Percentiles rank a stretch among this genome's conserved stretches.
phyloP scores from a whole-genome alignment of 2,888 invertebrate genomes.

The Leuctra nigra region DNA sequence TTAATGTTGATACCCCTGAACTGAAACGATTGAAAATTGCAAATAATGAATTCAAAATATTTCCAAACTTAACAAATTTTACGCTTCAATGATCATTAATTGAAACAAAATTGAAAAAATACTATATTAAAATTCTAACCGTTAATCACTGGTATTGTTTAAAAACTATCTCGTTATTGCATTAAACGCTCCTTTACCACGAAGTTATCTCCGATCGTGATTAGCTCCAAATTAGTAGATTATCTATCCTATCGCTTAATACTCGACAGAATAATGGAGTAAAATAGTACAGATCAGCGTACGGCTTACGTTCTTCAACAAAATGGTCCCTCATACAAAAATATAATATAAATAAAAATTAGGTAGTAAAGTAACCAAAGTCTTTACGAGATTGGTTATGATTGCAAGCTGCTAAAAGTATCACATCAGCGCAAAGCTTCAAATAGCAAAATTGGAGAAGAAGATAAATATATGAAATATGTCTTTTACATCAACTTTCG shows the following conservation, averaged over 20 bases:
- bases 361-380: no score
- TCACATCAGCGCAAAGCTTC: neutral
- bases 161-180: slow-evolving; percentile 12
- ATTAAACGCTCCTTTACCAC: slow-evolving; percentile 13
- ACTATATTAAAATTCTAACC: slow-evolving; percentile 1
- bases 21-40: neutral
- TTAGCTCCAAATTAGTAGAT: slow-evolving; percentile 11
- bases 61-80: neutral
- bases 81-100: neutral
- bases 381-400: neutral
- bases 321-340: slow-evolving; percentile 7
- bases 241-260: no score
- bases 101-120: slow-evolving; percentile 3
- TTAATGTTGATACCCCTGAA: slow-evolving; percentile 19
- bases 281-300: neutral
- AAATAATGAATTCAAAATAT: neutral
- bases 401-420: neutral
- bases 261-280: neutral
- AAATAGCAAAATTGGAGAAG: neutral
- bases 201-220: neutral
- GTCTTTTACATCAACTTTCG: neutral
- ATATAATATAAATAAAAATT: slow-evolving; percentile 4
- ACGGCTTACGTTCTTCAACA: neutral
- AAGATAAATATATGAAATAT: neutral
- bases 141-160: slow-evolving; percentile 8